Evolutionary conservation across 2,888 invertebrate genomes (phyloP).

Genomic region (Ophioninae sp.): DNA sequence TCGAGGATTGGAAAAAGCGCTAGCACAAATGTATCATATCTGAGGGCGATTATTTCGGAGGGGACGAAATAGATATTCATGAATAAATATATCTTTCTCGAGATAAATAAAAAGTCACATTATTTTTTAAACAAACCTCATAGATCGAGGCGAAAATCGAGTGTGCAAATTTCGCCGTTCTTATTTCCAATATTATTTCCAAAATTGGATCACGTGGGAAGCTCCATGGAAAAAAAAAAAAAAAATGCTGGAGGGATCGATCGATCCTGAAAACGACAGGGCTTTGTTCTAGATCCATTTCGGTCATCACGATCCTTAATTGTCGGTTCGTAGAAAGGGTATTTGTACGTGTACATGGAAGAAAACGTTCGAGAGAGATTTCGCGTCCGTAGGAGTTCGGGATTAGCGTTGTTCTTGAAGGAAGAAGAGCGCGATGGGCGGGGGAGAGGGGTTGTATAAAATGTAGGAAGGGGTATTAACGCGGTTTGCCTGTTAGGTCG

Average conservation of each 20-base stretch:
- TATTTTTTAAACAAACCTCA: too few relatives aligned
- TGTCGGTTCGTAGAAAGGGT: slow-evolving; percentile 26
- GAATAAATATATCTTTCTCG: too few relatives aligned
- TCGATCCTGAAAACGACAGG: neutral
- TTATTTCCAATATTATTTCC: too few relatives aligned
- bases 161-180: neutral
- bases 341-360: too few relatives aligned
- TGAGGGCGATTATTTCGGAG: too few relatives aligned
- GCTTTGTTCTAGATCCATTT: slow-evolving; percentile 25
- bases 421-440: slow-evolving; percentile 42
- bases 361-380: slow-evolving; percentile 15
- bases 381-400: slow-evolving; percentile 53
- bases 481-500: slow-evolving; percentile 59
- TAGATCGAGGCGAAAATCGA: neutral
- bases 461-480: slow-evolving; percentile 48
- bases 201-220: neutral
- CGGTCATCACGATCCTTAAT: slow-evolving; percentile 35
- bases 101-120: too few relatives aligned
- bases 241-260: neutral
- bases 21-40: too few relatives aligned
- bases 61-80: too few relatives aligned
- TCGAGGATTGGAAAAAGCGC: too few relatives aligned
- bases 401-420: slow-evolving; percentile 59
- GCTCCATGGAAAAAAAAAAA: neutral
- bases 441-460: slow-evolving; percentile 17